Evolutionary conservation across 2,797 vertebrate species (phyloP), one percentile per base, ranked within the genome.

Genomic region (Molossus molossus): DNA sequence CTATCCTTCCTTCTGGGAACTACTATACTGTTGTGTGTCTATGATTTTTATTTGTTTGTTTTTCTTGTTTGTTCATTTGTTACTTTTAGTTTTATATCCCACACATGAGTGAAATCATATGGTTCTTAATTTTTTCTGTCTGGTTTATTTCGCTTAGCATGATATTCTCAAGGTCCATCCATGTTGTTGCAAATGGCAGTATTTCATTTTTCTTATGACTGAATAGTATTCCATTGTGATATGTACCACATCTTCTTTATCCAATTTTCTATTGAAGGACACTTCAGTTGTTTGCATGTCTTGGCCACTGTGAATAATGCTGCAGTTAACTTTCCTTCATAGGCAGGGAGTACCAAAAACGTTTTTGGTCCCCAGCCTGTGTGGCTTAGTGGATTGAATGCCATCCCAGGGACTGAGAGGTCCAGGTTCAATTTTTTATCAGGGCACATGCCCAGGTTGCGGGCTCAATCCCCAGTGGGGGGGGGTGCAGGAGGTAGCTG

Each of bases 281-380:
- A 79, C 53, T 79, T 21, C 1, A 7, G 53, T 79, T 33, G n/a
- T 33, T 79, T 57, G n/a, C n/a, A 79, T 77, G 76, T 57, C n/a
- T 79, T 79, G n/a, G 29, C 29, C 53, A 23, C 53, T 53, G 21
- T 57, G 20, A 57, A 79, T 79, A 37, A 79, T 79, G 53, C 50
- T 33, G 76, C 76, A 55, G 33, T 57, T 33, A 21, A 33, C 75
- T 77, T 95, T 88, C 72, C 53, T 96, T 73, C 17, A 25, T 55
- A 73, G 60, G 20, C 17, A 69, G 23, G 29, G 14, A n/a, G 15
- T 72, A 18, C 53, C 87, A 29, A 67, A 67, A 69, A 45, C 6
- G 40, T 45, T 45, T 45, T 45, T 45, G 40, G 40, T 5, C 40
- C 40, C 6, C 40, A 45, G 40, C 40, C 40, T 45, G 40, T 45